Evolutionary conservation across 2,888 invertebrate species (phyloP), one percentile per base, ranked within the genome.

Genomic region (Napeogenes inachia): DNA sequence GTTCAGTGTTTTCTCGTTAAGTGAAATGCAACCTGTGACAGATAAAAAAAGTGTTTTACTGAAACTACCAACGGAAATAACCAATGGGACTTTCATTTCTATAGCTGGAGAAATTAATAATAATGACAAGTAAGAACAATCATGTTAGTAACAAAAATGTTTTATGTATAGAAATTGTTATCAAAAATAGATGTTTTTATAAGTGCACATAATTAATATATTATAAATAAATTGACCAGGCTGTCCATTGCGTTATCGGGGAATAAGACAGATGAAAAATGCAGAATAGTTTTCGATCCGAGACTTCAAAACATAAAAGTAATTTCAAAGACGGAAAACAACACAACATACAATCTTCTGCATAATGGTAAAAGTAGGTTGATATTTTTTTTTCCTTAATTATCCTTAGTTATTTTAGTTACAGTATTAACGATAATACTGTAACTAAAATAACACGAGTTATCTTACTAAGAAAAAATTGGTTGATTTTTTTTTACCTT

Each of bases 81-180:
- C 53, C 35, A 50, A 46, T 13, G 62, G 56, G 13, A 59, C 59
- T 13, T 56, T 59, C 32, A 63, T 63, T 32, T 59, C 59, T 6
- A 50, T 63, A 33, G 38, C 21, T 4, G 62, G 62, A 54, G 45
- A 45, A 21, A 45, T 35, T 10, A 30, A 59, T 38, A 50, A 33
- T 13, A 13, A 45, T 35, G 56, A 32, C 53, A 33, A n/a, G 56
- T 59, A 45, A 63, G 56, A 50, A n/a, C 21, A 10, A 50, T 50
- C 6, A 50, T 50, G 21, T 47, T 47, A 47, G 21, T 13, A 50
- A 50, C 35, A 35, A 35, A 35, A 35, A 35, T 35, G 35, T 35
- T 35, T 35, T 3, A 42, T 8, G 3, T 42, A 42, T 42, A 42
- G 5, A 42, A 10, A 12, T 42, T 10, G 4, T 2, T 6, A 42